Conservation (phyloP, 2,797 vertebrate genomes). For the Cryptoblepharus egeriae region DNA sequence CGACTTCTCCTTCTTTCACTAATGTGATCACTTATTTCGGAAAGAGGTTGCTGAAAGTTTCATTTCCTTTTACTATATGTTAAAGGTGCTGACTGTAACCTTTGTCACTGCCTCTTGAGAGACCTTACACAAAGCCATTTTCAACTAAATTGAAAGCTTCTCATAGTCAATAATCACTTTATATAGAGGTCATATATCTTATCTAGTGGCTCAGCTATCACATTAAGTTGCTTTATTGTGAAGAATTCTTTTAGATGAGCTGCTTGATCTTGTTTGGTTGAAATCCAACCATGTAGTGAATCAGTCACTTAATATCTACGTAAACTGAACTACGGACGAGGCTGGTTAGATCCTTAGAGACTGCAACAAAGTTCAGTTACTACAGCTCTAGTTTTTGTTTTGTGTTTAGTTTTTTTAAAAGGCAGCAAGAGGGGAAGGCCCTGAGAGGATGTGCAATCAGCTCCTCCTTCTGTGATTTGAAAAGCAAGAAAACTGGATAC, state of each 20-base stretch:
- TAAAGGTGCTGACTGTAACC: constrained; percentile 54
- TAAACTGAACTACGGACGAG: neutral
- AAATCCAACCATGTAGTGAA: constrained; percentile 46
- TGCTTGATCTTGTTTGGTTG: constrained; percentile 41
- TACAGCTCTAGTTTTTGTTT: neutral
- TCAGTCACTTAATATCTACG: constrained; percentile 24
- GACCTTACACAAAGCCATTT: constrained; percentile 59
- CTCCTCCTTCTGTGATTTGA: no score
- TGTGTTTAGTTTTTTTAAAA: no score
- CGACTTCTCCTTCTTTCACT: constrained; percentile 20
- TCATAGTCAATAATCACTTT: constrained; percentile 69
- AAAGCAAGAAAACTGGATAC: no score
- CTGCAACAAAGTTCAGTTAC: no score
- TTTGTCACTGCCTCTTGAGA: constrained; percentile 53
- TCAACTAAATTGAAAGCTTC: constrained; percentile 62
- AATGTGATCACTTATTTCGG: constrained; percentile 38
- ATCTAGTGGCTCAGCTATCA: constrained; percentile 53
- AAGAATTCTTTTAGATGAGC: constrained; percentile 46
- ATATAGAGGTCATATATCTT: constrained; percentile 57
- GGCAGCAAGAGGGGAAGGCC: no score
- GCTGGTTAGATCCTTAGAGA: neutral
- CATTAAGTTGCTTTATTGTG: constrained; percentile 59
- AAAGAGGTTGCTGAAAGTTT: constrained; percentile 21
- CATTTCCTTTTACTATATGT: constrained; percentile 29
- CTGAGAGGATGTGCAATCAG: no score